phyloP scores from a whole-genome alignment of 2,888 invertebrate species.

The Petrolisthes manimaculis region DNA sequence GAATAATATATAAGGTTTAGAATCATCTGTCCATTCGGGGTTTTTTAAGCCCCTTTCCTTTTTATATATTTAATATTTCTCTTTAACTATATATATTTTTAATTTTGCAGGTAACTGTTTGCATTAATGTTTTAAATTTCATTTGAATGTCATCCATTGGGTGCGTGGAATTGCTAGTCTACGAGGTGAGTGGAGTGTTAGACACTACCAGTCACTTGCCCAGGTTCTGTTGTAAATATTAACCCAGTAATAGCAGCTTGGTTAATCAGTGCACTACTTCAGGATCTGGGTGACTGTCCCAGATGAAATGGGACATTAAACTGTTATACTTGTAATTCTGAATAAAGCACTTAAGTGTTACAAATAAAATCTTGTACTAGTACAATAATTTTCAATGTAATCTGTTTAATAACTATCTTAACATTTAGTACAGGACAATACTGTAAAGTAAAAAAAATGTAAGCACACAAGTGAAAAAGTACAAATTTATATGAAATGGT shows the following conservation, averaged over 20 bases:
- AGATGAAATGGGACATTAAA: constrained; percentile 51
- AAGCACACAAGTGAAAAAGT: too few species aligned
- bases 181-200: constrained; percentile 50
- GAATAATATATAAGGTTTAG: too few species aligned
- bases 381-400: too few species aligned
- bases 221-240: constrained; percentile 13
- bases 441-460: too few species aligned
- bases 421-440: too few species aligned
- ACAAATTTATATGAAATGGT: too few species aligned
- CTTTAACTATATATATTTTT: not conserved
- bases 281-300: too few species aligned
- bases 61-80: not conserved
- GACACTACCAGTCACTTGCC: constrained; percentile 39
- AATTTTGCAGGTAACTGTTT: not conserved
- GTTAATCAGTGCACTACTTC: not conserved
- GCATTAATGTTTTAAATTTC: not conserved
- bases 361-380: too few species aligned
- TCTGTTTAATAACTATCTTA: too few species aligned
- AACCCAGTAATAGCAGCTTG: not conserved
- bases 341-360: constrained; percentile 47
- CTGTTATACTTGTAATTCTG: constrained; percentile 49
- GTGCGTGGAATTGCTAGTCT: constrained; percentile 54
- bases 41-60: not conserved
- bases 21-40: too few species aligned
- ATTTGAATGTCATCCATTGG: constrained; percentile 20